Conservation (phyloP, 2,797 vertebrate species). For the Anguilla marmorata region DNA sequence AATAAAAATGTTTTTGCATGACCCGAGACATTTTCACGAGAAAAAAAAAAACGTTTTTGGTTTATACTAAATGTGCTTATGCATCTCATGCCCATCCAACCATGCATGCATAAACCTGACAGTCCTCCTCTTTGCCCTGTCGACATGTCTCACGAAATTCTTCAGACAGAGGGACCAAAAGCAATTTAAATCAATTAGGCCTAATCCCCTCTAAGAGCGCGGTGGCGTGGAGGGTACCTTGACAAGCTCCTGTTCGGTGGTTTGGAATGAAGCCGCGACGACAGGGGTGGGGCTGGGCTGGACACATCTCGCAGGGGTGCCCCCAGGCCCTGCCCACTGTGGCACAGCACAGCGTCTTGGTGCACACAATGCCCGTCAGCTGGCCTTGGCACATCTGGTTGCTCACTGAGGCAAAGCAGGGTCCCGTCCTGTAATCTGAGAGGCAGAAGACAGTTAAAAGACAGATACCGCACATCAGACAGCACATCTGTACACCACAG, state of each 20-base stretch:
- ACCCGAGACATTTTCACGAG: background rate
- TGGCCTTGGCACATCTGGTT: constrained; percentile 99
- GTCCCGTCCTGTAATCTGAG: constrained; percentile 95
- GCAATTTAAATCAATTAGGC: constrained; percentile 77
- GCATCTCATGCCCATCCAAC: constrained; percentile 70
- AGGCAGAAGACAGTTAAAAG: constrained; percentile 33
- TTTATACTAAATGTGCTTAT: constrained; percentile 67
- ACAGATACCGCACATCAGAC: background rate
- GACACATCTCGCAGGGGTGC: constrained; percentile 98
- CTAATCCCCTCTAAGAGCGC: constrained; percentile 68
- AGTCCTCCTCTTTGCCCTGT: constrained; percentile 64
- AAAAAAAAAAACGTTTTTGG: constrained; percentile 40
- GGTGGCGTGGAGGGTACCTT: constrained; percentile 78
- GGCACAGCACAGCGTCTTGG: constrained; percentile 95
- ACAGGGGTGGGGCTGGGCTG: constrained; percentile 94
- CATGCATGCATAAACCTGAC: constrained; percentile 76
- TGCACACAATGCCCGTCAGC: constrained; percentile 95
- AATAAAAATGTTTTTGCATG: constrained; percentile 60
- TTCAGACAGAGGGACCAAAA: constrained; percentile 75
- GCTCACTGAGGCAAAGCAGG: constrained; percentile 92
- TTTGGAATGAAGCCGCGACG: constrained; percentile 96
- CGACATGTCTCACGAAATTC: constrained; percentile 68
- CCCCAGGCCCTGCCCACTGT: constrained; percentile 97
- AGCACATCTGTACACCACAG: constrained; percentile 40
- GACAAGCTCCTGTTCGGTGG: constrained; percentile 94